These are phyloP conservation scores for Rhopalosiphum padi DNA, from an alignment of 1,140 invertebrate species.

Conservation along the genomic window DNA sequence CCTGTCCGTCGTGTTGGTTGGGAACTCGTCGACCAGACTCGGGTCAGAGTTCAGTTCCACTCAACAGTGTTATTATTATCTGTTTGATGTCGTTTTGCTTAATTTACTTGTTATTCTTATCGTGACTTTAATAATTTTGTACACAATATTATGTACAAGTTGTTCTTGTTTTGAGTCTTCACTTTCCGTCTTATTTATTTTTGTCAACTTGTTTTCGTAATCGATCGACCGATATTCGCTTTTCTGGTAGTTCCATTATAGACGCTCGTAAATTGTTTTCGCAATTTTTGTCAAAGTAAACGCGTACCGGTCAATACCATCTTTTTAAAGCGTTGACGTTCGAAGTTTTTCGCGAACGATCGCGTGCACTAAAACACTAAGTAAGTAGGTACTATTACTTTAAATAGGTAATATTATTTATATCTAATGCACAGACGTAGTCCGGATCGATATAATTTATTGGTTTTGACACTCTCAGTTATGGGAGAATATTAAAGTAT, in stretches of 20 bases:
- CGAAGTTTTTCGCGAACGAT: neutral
- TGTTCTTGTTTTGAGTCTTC: neutral
- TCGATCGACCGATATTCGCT: neutral
- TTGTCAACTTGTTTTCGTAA: neutral
- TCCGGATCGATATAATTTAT: neutral
- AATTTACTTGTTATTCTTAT: neutral
- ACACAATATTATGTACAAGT: neutral
- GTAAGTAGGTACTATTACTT: neutral
- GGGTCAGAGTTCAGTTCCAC: too few relatives aligned
- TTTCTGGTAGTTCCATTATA: neutral
- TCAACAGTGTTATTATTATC: too few relatives aligned
- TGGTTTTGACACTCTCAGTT: neutral
- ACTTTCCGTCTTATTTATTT: neutral
- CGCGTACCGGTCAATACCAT: neutral
- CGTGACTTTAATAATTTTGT: neutral
- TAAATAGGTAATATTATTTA: too few relatives aligned
- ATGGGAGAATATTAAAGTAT: too few relatives aligned
- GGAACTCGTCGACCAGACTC: too few relatives aligned
- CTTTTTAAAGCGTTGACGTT: neutral
- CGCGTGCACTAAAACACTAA: neutral
- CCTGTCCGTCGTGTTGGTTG: too few relatives aligned
- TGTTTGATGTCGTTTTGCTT: neutral
- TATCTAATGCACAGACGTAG: neutral
- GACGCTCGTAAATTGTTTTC: too few relatives aligned
- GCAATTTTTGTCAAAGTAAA: neutral